Evolutionary conservation across 2,888 invertebrate genomes (phyloP), one percentile per base, ranked within the genome.

Genomic region (Stenchaetothrips biformis): DNA sequence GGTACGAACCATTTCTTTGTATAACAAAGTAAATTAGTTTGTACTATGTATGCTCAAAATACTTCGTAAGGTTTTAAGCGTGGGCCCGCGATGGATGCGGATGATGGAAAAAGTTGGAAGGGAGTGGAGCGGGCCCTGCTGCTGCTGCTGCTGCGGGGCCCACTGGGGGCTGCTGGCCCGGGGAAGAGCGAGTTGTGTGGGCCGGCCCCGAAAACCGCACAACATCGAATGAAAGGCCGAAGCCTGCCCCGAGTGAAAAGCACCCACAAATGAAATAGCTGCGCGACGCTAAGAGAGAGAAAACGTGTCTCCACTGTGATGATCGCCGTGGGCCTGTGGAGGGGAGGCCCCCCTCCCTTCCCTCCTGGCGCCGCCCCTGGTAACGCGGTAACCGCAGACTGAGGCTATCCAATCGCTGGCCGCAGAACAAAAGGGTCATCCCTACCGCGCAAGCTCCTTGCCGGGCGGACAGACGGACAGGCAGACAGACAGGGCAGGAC

Each of bases 201-300:
- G 13, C 53, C 13, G 53, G 16, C 53, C 53, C 2, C 9, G 53
- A 13, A 13, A 9, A 53, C 4, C 16, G 9, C 9, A 53, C 53
- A 18, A 18, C 53, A 53, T 13, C 53, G 53, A 53, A 53, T 53
- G 16, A 53, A 37, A 37, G 37, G 37, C 37, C 37, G 4, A 37
- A 37, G 37, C 37, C 25, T 11, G 67, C 67, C 25, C 21, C 67
- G 67, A 0, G 25, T 21, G 67, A 21, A n/a, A n/a, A 25, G 25
- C 67, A 21, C 67, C 37, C 67, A 25, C 67, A 74, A 74, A 74
- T 74, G 67, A 74, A 74, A 74, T 74, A 74, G 67, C 67, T 74
- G 67, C 25, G 67, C 67, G 67, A 11, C 67, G 67, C 67, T 21
- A 21, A 25, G 67, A 53, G 53, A 53, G 53, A 53, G 53, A 18